Evolutionary conservation across 1,140 invertebrate genomes (phyloP).

Genomic region (Ceratina calcarata): DNA sequence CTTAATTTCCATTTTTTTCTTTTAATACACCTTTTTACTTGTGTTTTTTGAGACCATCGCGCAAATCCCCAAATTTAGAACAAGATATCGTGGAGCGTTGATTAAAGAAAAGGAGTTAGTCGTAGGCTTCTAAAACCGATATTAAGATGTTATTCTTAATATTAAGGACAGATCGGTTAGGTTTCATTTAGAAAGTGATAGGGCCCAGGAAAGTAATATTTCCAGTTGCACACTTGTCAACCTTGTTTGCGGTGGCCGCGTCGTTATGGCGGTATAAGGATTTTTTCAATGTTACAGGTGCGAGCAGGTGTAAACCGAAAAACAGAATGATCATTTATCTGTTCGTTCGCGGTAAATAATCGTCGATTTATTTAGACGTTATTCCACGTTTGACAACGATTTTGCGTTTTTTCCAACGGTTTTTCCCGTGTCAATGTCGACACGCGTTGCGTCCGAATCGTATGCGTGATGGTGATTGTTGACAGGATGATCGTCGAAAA

Average conservation of each 20-base stretch:
- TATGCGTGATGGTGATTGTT: background rate
- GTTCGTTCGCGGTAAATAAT: background rate
- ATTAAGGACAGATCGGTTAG: slow-evolving; percentile 17
- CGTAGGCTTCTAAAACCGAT: background rate
- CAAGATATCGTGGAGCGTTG: background rate
- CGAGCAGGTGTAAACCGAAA: slow-evolving; percentile 6
- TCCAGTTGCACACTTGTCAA: slow-evolving; percentile 34
- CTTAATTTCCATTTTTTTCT: no score
- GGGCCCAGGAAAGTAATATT: slow-evolving; percentile 23
- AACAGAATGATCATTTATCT: slow-evolving; percentile 15
- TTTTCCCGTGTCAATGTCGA: background rate
- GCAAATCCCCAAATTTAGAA: background rate
- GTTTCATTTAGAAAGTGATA: slow-evolving; percentile 50
- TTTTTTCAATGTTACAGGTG: slow-evolving; percentile 47
- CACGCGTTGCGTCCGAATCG: background rate
- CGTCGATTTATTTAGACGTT: background rate
- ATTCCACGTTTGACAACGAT: background rate
- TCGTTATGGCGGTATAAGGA: slow-evolving; percentile 22
- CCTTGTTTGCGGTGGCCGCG: slow-evolving; percentile 38
- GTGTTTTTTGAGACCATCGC: no score
- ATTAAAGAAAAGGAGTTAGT: background rate
- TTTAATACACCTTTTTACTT: no score
- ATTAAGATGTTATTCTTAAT: slow-evolving; percentile 6
- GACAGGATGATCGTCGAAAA: slow-evolving; percentile 29
- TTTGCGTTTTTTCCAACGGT: background rate